A percentile compares a stretch with the other conserved stretches of the same genome.
phyloP scores from a whole-genome alignment of 1,140 invertebrate genomes.

The Eulimnadia texana region DNA sequence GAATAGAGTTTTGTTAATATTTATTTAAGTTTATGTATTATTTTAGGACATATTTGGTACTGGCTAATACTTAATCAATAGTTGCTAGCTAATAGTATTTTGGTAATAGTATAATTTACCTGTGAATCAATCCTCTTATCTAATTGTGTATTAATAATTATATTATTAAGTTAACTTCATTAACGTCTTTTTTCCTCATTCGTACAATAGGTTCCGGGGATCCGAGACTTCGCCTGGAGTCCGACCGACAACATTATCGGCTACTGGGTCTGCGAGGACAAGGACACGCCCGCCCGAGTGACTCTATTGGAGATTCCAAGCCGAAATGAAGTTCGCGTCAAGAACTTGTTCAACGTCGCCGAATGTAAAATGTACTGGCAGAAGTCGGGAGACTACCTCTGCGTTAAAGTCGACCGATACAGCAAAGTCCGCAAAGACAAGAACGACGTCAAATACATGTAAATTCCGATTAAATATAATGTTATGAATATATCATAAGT shows the following conservation, averaged over 20 bases:
- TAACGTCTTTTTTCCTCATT: too few relatives aligned
- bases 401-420: constrained; percentile 96
- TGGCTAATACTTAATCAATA: too few relatives aligned
- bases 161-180: too few relatives aligned
- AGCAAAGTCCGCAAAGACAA: constrained; percentile 84
- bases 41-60: too few relatives aligned
- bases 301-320: constrained; percentile 67
- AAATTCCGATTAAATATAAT: constrained; percentile 28
- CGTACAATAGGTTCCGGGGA: constrained; percentile 59
- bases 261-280: constrained; percentile 97
- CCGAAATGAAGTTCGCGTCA: constrained; percentile 80
- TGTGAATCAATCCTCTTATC: too few relatives aligned
- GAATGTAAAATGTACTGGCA: constrained; percentile 99
- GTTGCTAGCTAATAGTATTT: too few relatives aligned
- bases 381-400: constrained; percentile 91
- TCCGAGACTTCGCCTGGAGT: constrained; percentile 93
- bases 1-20: too few relatives aligned
- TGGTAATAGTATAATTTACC: too few relatives aligned
- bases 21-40: too few relatives aligned
- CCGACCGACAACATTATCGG: constrained; percentile 91
- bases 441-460: constrained; percentile 73
- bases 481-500: too few relatives aligned
- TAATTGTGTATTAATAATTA: too few relatives aligned
- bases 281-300: constrained; percentile 72
- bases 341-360: constrained; percentile 94